These are phyloP conservation scores for Synanceia verrucosa DNA, from an alignment of 2,797 vertebrate species.

Conservation along the genomic window DNA sequence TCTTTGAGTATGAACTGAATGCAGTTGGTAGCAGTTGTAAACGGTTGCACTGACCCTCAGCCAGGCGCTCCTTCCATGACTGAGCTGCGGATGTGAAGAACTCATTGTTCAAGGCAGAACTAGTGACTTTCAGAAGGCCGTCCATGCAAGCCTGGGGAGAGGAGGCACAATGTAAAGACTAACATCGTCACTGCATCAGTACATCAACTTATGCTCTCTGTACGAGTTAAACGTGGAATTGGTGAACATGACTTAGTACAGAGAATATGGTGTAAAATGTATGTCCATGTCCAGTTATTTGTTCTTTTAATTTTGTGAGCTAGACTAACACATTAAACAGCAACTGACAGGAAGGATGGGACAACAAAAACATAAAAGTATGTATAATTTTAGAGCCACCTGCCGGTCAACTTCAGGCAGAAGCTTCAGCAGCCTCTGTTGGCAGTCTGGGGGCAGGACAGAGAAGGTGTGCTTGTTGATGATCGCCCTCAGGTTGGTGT, in stretches of 20 bases:
- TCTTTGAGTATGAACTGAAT: conserved; percentile 12
- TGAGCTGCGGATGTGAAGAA: conserved; percentile 99
- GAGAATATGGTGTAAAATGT: background rate
- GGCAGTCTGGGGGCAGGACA: conserved; percentile 88
- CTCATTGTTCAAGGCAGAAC: conserved; percentile 97
- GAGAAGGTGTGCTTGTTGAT: conserved; percentile 99
- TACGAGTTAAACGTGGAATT: background rate
- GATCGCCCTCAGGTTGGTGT: conserved; percentile 95
- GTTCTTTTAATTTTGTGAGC: background rate
- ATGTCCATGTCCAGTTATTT: no score
- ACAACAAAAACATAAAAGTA: background rate
- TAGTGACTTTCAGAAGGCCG: conserved; percentile 91
- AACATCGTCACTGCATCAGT: conserved; percentile 17
- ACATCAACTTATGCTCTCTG: background rate
- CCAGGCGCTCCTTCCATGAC: conserved; percentile 95
- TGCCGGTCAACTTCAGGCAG: conserved; percentile 95
- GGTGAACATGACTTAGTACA: background rate
- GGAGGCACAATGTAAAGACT: conserved; percentile 41
- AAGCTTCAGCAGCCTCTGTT: conserved; percentile 91
- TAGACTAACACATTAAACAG: background rate
- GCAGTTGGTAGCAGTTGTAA: conserved; percentile 1
- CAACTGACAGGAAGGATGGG: background rate
- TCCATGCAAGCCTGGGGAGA: conserved; percentile 89
- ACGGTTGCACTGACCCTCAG: conserved; percentile 88
- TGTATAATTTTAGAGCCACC: conserved; percentile 74